Evolutionary conservation across 2,888 invertebrate genomes (phyloP), one percentile per base, ranked within the genome.

Genomic region (Dynastes grantii): DNA sequence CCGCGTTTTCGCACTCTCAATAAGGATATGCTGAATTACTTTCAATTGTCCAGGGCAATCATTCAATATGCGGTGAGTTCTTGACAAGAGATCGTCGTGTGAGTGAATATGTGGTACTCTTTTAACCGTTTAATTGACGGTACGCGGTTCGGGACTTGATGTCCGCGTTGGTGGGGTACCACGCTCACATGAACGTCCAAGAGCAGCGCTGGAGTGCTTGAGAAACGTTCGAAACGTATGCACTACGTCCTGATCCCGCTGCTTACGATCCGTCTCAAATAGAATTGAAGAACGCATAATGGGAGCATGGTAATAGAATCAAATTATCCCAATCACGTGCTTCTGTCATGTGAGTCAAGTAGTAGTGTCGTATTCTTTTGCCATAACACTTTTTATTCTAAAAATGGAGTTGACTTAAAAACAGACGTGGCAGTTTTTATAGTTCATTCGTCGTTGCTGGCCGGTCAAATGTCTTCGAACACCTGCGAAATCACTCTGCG

Each of bases 11-110:
- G 27, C 13, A n/a, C 76, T 77, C 63, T 75, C 70, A 76, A 65
- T 58, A 49, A 79, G 78, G 78, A 80, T 79, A 80, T 70, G 68
- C 76, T 64, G 53, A 81, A 76, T 73, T 79, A 79, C 75, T 70
- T 73, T 76, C 77, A 76, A 81, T 79, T 81, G 76, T 63, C 51
- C 49, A 51, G 76, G 70, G 79, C 70, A 81, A 81, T 78, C 76
- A 53, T 73, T 71, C 78, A 78, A 77, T 78, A 77, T 75, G 73
- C 73, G 73, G 61, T 61, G 27, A 61, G 73, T 61, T 75, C 73
- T 63, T 63, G 68, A 51, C 61, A 76, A 77, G 79, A 80, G 76
- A 76, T 78, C 76, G 78, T 77, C 76, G 65, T 77, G 11, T 2
- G 45, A 45, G 45, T 8, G 45, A 45, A 45, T 45, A 2, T 45